Evolutionary conservation across 2,113 vertebrate genomes (phyloP).

Genomic region (Penelope pileata): DNA sequence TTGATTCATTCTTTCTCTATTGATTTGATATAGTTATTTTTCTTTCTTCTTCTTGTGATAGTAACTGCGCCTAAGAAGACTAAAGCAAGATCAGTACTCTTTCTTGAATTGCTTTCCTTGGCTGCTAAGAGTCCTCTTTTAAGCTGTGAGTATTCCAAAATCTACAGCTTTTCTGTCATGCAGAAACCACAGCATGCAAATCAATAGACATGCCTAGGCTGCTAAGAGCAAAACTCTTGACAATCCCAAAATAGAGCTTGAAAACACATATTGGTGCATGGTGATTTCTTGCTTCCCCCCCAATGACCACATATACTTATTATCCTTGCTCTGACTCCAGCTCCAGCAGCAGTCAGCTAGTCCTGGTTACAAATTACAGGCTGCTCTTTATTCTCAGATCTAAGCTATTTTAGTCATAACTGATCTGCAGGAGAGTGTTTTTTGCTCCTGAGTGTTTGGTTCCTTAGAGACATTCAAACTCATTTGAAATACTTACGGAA

Average conservation of each 20-base stretch:
- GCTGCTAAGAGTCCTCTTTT: conserved; percentile 14
- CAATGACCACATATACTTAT: neutral
- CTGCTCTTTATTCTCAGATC: conserved; percentile 20
- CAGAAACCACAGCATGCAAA: conserved; percentile 60
- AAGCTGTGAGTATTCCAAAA: conserved; percentile 23
- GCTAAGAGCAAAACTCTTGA: neutral
- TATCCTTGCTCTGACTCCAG: neutral
- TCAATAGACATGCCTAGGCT: conserved; percentile 50
- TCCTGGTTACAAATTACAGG: neutral
- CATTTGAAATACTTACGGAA: neutral
- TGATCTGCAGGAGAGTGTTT: neutral
- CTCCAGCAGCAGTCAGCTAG: neutral
- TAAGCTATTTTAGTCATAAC: conserved; percentile 43
- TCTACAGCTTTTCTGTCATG: neutral
- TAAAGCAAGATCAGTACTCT: neutral
- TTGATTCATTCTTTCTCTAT: neutral
- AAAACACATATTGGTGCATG: neutral
- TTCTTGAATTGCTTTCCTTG: neutral
- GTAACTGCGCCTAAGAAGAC: neutral
- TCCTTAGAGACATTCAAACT: conserved; percentile 40
- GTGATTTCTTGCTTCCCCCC: neutral
- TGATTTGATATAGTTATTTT: conserved; percentile 45
- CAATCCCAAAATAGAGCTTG: conserved; percentile 12
- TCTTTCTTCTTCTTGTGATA: neutral
- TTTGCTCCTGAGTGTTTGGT: conserved; percentile 32